These are phyloP conservation scores for Diorhabda carinulata DNA, from an alignment of 1,140 invertebrate genomes.

Conservation along the genomic window DNA sequence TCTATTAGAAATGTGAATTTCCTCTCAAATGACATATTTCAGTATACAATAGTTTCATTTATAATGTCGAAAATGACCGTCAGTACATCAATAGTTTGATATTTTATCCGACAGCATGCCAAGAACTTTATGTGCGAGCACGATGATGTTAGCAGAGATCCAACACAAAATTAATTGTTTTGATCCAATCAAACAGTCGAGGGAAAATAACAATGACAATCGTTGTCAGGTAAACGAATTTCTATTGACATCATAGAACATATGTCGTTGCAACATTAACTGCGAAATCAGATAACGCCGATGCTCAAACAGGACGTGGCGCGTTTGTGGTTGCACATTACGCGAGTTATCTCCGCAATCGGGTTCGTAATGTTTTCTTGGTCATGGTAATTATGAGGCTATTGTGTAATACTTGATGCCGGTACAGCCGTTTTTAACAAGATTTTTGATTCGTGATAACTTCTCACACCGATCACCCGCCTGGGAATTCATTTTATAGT, in stretches of 20 bases:
- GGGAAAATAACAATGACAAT: slow-evolving; percentile 1
- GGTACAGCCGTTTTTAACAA: slow-evolving; percentile 9
- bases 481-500: neutral
- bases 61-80: no score
- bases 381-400: slow-evolving; percentile 7
- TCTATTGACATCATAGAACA: slow-evolving; percentile 6
- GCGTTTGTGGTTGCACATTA: slow-evolving; percentile 10
- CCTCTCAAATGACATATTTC: no score
- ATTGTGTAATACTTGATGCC: slow-evolving; percentile 7
- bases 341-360: slow-evolving; percentile 5
- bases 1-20: no score
- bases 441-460: slow-evolving; percentile 2
- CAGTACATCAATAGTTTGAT: no score
- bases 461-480: neutral
- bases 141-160: neutral
- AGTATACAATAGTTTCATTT: no score
- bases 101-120: no score
- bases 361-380: slow-evolving; percentile 6
- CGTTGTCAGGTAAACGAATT: neutral
- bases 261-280: slow-evolving; percentile 11
- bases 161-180: neutral
- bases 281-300: slow-evolving; percentile 11
- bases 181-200: neutral
- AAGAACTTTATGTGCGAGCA: neutral
- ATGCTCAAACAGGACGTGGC: slow-evolving; percentile 6